These are phyloP conservation scores for Porites cylindrica DNA, from an alignment of 92 coral and sea anemone genomes.

Conservation along the genomic window DNA sequence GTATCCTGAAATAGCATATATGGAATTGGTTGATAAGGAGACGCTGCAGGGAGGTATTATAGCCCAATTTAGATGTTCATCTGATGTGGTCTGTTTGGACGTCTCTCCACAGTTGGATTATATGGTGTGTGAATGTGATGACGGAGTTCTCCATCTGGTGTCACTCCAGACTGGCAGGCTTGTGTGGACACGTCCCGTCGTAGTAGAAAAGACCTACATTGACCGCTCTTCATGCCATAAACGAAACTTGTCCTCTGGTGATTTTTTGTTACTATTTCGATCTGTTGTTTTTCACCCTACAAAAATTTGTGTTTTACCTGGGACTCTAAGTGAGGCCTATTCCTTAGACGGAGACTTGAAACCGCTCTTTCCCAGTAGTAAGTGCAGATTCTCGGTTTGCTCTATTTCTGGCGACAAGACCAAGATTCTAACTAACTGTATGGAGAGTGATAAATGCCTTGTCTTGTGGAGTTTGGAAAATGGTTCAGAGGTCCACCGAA, in stretches of 20 bases:
- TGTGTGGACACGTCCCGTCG: neutral
- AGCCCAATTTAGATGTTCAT: neutral
- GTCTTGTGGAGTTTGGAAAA: neutral
- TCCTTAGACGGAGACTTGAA: constrained; percentile 10
- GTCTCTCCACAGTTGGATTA: constrained; percentile 17
- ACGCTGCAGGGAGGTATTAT: neutral
- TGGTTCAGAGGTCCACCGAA: constrained; percentile 8
- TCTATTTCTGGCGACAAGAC: constrained; percentile 35
- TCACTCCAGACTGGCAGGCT: constrained; percentile 18
- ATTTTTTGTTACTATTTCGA: neutral
- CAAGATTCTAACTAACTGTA: constrained; percentile 14
- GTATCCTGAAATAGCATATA: constrained; percentile 19
- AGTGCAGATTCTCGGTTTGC: constrained; percentile 22
- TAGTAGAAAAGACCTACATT: neutral
- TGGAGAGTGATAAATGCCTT: too few relatives aligned
- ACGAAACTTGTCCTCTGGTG: too few relatives aligned
- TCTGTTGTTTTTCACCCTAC: constrained; percentile 37
- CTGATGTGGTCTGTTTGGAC: constrained; percentile 10
- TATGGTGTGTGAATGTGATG: constrained; percentile 36
- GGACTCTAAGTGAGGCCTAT: constrained; percentile 31
- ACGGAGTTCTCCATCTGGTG: constrained; percentile 11
- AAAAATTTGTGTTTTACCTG: constrained; percentile 22
- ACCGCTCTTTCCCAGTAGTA: constrained; percentile 17
- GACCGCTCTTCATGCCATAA: neutral
- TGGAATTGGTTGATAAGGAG: neutral